Percentiles rank a stretch among this genome's conserved stretches.
Evolutionary conservation across 2,113 vertebrate genomes (phyloP).

Genomic region (Fregata magnificens): DNA sequence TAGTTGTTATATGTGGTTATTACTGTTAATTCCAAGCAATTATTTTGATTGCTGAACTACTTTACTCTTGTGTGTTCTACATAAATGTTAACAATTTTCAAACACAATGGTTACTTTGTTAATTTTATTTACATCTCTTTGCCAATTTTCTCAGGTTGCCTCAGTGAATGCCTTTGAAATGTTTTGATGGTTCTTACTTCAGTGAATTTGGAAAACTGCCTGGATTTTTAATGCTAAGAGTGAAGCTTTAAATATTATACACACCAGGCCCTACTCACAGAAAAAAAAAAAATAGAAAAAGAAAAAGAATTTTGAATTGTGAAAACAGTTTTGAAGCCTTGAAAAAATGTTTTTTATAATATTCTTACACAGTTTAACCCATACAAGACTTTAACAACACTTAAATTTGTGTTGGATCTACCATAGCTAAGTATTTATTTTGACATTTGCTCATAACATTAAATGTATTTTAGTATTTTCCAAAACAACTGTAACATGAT

Average conservation of each 20-base stretch:
- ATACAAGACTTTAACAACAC: background rate
- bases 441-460: background rate
- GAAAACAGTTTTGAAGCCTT: background rate
- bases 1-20: background rate
- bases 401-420: background rate
- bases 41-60: background rate
- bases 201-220: background rate
- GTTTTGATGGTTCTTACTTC: background rate
- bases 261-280: background rate
- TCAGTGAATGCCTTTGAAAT: background rate
- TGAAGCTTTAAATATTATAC: background rate
- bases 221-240: background rate
- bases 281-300: background rate
- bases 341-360: background rate
- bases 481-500: background rate
- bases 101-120: background rate
- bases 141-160: background rate
- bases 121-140: conserved; percentile 2
- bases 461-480: background rate
- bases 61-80: background rate
- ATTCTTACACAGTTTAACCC: background rate
- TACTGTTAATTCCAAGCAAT: background rate
- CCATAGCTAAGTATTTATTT: background rate
- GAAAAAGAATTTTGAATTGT: background rate
- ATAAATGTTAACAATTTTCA: background rate